Evolutionary conservation across 2,888 invertebrate species (phyloP).

Genomic region (Pseudococcus longispinus): DNA sequence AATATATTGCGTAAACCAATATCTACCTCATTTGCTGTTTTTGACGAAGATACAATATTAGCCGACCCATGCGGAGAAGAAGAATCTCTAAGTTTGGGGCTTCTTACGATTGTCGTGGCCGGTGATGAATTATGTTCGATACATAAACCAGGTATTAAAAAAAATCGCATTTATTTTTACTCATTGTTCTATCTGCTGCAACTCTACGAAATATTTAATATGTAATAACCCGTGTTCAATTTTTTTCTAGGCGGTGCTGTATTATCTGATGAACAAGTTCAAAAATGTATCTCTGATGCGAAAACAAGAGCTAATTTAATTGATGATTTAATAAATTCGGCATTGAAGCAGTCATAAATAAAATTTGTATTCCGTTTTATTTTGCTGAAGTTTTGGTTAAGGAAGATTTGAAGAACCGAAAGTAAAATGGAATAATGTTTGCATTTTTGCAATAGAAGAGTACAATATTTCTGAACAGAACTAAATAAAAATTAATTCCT

Average conservation of each 20-base stretch:
- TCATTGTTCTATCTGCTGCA: too few species aligned
- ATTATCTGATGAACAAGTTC: conserved; percentile 68
- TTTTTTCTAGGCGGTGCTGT: conserved; percentile 67
- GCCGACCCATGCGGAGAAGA: conserved; percentile 86
- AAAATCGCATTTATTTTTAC: background rate
- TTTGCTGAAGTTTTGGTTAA: background rate
- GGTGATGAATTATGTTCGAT: conserved; percentile 71
- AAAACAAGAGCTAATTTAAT: conserved; percentile 68
- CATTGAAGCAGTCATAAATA: conserved; percentile 57
- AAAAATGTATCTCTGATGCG: conserved; percentile 70
- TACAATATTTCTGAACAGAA: too few species aligned
- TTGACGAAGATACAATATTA: conserved; percentile 73
- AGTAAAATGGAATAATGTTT: background rate
- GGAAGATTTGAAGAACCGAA: background rate
- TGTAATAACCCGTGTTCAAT: background rate
- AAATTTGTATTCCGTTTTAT: background rate
- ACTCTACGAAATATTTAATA: background rate
- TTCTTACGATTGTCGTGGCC: conserved; percentile 73
- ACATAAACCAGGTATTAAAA: conserved; percentile 73
- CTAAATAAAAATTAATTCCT: background rate
- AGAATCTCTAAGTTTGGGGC: conserved; percentile 76
- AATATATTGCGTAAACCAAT: conserved; percentile 71
- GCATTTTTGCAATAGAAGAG: background rate
- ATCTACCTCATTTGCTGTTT: conserved; percentile 77
- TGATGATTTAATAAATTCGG: conserved; percentile 64